Conservation (phyloP, 1,140 invertebrate species). For the Himalopsyche phryganea region DNA sequence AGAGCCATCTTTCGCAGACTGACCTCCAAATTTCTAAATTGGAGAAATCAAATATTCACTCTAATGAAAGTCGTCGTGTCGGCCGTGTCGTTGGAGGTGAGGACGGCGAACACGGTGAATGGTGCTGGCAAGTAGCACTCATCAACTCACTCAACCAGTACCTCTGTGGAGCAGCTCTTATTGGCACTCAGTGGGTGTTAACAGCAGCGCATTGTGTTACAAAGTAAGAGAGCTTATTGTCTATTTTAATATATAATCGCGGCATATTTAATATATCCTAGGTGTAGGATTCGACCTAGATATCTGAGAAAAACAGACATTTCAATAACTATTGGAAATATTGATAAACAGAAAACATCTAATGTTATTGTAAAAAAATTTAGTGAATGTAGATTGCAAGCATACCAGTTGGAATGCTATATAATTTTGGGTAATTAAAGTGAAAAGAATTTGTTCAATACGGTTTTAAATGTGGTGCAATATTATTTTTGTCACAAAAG, state of each 20-base stretch:
- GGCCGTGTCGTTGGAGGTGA: slow-evolving; percentile 85
- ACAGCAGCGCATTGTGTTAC: slow-evolving; percentile 95
- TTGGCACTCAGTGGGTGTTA: slow-evolving; percentile 91
- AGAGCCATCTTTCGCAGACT: slow-evolving; percentile 4
- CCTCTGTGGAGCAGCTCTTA: slow-evolving; percentile 91
- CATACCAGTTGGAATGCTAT: no score
- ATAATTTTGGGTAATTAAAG: no score
- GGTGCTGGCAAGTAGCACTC: slow-evolving; percentile 94
- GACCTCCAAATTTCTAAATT: background rate
- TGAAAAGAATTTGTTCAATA: no score
- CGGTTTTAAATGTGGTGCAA: no score
- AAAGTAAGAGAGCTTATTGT: slow-evolving; percentile 65
- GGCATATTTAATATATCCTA: no score
- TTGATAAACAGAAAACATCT: no score
- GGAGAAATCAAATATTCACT: background rate
- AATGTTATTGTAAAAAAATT: no score
- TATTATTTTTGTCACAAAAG: no score
- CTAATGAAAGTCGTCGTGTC: slow-evolving; percentile 36
- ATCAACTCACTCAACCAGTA: slow-evolving; percentile 93
- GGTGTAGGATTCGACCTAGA: no score
- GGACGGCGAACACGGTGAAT: slow-evolving; percentile 85
- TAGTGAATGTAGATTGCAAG: no score
- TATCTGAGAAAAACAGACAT: no score
- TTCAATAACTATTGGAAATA: no score
- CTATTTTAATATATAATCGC: background rate